Percentiles rank a stretch among this genome's conserved stretches.
Evolutionary conservation across 1,140 invertebrate species (phyloP).

Genomic region (Aphelinus certus): DNA sequence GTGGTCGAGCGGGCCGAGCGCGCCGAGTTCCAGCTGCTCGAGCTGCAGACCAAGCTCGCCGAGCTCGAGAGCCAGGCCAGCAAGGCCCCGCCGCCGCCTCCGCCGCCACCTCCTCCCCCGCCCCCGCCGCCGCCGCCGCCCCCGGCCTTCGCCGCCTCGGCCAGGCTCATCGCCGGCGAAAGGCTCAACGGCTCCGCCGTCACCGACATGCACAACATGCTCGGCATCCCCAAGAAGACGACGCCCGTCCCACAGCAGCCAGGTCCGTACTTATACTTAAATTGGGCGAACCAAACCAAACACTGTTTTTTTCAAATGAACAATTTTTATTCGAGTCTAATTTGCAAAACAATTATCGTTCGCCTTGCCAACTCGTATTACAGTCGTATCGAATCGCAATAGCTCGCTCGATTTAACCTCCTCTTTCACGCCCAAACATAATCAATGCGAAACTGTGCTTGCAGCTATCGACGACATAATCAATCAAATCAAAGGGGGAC

Average conservation of each 20-base stretch:
- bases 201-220: constrained; percentile 70
- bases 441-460: constrained; percentile 42
- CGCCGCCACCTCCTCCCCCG: constrained; percentile 61
- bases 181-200: constrained; percentile 57
- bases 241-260: constrained; percentile 56
- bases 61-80: constrained; percentile 53
- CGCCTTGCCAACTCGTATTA: not conserved
- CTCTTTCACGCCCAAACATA: too few relatives aligned
- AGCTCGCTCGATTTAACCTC: too few relatives aligned
- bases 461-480: constrained; percentile 77
- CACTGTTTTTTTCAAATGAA: not conserved
- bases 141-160: constrained; percentile 45
- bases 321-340: not conserved
- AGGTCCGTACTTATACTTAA: constrained; percentile 46
- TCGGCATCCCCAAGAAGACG: constrained; percentile 64
- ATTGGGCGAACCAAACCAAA: constrained; percentile 5
- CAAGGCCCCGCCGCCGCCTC: constrained; percentile 60
- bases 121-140: constrained; percentile 50
- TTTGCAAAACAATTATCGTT: not conserved
- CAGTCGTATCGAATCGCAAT: too few relatives aligned
- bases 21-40: constrained; percentile 66
- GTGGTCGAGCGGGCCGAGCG: constrained; percentile 71
- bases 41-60: constrained; percentile 50
- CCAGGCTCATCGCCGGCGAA: constrained; percentile 56
- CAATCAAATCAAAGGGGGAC: constrained; percentile 79